phyloP scores from a whole-genome alignment of 2,797 vertebrate species.

The Lepilemur ruficaudatus region DNA sequence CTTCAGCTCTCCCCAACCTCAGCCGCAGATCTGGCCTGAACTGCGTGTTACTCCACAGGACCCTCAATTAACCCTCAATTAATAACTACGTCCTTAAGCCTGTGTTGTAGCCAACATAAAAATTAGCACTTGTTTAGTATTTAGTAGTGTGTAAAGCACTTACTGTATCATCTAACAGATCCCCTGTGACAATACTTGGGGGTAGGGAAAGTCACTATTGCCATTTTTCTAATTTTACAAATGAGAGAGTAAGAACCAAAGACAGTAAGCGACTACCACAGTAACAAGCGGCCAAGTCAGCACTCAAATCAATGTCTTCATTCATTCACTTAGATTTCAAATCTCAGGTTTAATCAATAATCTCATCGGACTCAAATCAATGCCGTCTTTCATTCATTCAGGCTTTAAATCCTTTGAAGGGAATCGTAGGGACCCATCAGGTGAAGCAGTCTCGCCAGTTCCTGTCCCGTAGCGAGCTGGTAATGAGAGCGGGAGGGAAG shows the following conservation, averaged over 20 bases:
- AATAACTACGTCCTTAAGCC: background rate
- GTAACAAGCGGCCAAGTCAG: background rate
- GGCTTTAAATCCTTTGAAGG: slow-evolving; percentile 49
- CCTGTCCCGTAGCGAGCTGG: background rate
- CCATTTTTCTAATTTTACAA: background rate
- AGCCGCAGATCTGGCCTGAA: background rate
- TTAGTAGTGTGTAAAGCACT: background rate
- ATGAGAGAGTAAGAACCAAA: background rate
- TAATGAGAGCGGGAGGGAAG: background rate
- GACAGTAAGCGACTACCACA: background rate
- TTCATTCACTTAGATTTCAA: slow-evolving; percentile 34
- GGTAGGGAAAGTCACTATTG: background rate
- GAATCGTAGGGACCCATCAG: slow-evolving; percentile 23
- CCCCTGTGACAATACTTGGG: background rate
- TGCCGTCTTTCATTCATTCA: slow-evolving; percentile 61
- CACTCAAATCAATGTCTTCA: slow-evolving; percentile 9
- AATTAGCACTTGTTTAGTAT: background rate
- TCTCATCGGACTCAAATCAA: slow-evolving; percentile 45
- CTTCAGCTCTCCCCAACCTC: background rate
- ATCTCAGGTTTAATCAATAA: slow-evolving; percentile 36
- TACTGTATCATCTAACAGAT: background rate
- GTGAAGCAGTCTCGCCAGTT: slow-evolving; percentile 46
- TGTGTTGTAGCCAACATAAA: background rate
- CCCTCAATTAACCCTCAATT: background rate
- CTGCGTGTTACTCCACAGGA: background rate